Base-by-base conservation (phyloP, 1,140 invertebrate species). In the Onthophagus taurus region DNA sequence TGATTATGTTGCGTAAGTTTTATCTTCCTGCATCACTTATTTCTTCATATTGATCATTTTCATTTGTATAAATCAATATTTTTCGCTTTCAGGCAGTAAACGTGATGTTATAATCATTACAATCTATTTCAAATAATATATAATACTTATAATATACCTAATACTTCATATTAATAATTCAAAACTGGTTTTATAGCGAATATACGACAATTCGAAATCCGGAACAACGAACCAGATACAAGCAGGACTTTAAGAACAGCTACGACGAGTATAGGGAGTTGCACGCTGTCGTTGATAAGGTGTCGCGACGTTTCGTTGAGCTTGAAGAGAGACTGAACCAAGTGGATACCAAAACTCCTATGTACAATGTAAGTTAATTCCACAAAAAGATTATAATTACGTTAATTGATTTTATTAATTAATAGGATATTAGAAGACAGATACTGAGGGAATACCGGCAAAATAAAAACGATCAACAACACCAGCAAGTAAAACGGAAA, bases 211-310 rank as follows among this genome's bases (percentile, higher is more conserved):
- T 95, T 57, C 77, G 65, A 48, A 77, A 70, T 58, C 60, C 68
- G 45, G 81, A 85, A 52, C 85, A 90, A 68, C 76, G 87, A 53
- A 73, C 77, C 47, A 74, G 76, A 53, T 95, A 94, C 69, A 93
- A 91, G 68, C 75, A 79, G 49, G 89, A 92, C 62, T 95, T 94
- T 63, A 83, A 84, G 59, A 71, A 73, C 44, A 77, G 91, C 58
- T 93, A 91, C 66, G 75, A 74, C 37, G 88, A 92, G 66, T 94
- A 95, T 67, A 67, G 76, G 53, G 64, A 72, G 52, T 66, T 93
- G 47, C 81, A 92, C 68, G 66, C 72, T 33, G 71, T 80, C 47
- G 79, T 93, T 5, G 81, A 85, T 47, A 74, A 75, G 52, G 85
- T 90, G 11, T 76, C 85, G 12, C 73, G 75, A 50, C 75, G 77